These are phyloP conservation scores for Mesoligia furuncula DNA, from an alignment of 2,888 invertebrate genomes.

Conservation along the genomic window DNA sequence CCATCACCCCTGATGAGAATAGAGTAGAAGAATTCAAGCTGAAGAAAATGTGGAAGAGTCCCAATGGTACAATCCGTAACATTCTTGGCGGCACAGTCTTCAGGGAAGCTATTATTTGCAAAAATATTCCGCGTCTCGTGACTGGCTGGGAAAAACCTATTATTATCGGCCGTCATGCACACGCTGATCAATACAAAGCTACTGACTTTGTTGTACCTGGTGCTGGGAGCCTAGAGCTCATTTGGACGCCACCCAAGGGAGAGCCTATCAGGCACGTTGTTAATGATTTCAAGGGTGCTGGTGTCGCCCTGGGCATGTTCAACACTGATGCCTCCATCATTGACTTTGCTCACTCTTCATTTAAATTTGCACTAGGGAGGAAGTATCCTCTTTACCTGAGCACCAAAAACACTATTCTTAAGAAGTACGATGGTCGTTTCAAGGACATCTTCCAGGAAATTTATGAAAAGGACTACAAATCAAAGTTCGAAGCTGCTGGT, in stretches of 20 bases:
- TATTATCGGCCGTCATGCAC: conserved; percentile 99
- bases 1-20: conserved; percentile 99
- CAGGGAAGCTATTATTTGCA: conserved; percentile 96
- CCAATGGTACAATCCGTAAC: conserved; percentile 97
- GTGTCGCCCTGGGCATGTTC: conserved; percentile 98
- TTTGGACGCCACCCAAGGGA: conserved; percentile 93
- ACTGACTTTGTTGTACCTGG: conserved; percentile 99
- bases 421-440: conserved; percentile 98
- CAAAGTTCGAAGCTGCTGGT: conserved; percentile 94
- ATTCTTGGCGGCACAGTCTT: conserved; percentile 96
- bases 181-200: conserved; percentile 99
- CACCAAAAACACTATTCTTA: conserved; percentile 99
- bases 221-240: conserved; percentile 96
- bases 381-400: conserved; percentile 97
- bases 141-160: conserved; percentile 99
- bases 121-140: conserved; percentile 98
- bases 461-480: conserved; percentile 96
- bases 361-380: conserved; percentile 96
- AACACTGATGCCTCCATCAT: conserved; percentile 98
- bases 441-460: conserved; percentile 99
- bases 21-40: conserved; percentile 97
- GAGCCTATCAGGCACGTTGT: conserved; percentile 93
- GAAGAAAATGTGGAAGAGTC: conserved; percentile 97
- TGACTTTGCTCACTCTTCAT: conserved; percentile 98
- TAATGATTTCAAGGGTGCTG: conserved; percentile 96